Percentiles rank a stretch among this genome's conserved stretches.
Evolutionary conservation across 2,888 invertebrate species (phyloP).

Genomic region (Rotaria sp.): DNA sequence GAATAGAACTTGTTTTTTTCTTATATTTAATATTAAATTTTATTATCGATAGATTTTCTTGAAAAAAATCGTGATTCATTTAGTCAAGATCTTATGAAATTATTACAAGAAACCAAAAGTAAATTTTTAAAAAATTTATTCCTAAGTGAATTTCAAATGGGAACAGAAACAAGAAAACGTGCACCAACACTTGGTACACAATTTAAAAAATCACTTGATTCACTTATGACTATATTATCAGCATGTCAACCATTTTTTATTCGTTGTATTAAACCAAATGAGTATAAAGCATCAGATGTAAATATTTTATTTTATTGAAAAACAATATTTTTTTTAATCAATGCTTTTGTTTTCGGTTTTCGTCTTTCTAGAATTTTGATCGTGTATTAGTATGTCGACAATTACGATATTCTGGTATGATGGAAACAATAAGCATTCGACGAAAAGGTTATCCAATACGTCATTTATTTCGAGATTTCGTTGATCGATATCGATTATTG

Average conservation of each 20-base stretch:
- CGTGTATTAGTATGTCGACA: conserved; percentile 89
- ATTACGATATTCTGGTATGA: conserved; percentile 95
- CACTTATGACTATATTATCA: conserved; percentile 84
- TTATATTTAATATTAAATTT: no score
- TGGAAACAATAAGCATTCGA: conserved; percentile 96
- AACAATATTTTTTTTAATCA: no score
- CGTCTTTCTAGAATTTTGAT: conserved; percentile 72
- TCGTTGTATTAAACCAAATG: conserved; percentile 95
- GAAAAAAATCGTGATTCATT: conserved; percentile 98
- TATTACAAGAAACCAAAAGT: conserved; percentile 36
- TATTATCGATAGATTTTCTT: conserved; percentile 67
- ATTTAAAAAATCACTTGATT: conserved; percentile 89
- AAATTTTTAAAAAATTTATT: conserved; percentile 38
- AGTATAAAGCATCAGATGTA: conserved; percentile 75
- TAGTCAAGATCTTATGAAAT: conserved; percentile 80
- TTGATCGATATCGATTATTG: conserved; percentile 86
- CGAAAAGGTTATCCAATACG: conserved; percentile 95
- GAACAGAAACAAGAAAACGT: conserved; percentile 53
- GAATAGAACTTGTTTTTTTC: background rate
- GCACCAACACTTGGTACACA: conserved; percentile 77
- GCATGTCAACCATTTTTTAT: conserved; percentile 97
- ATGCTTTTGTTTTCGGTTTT: no score
- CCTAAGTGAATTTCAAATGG: conserved; percentile 38
- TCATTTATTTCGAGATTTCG: conserved; percentile 89
- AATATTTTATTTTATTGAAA: background rate